Percentiles rank a stretch among this genome's conserved stretches.
Conservation (phyloP, 23 tunicate species). For the Styela plicata region DNA sequence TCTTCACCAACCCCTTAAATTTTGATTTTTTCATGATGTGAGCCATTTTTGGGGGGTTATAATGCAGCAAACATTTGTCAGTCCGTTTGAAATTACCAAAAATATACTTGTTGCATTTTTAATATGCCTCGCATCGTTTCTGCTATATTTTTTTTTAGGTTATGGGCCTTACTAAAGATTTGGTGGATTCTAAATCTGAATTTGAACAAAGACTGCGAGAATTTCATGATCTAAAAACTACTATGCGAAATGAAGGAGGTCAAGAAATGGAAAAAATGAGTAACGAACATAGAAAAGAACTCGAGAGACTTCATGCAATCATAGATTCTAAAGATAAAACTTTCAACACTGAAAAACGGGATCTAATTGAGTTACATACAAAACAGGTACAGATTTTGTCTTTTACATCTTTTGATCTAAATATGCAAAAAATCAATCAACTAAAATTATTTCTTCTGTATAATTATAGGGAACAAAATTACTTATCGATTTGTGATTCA, state of each 20-base stretch:
- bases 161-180: slow-evolving; percentile 22
- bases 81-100: too few species aligned
- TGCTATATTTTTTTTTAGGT: neutral
- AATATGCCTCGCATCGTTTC: too few species aligned
- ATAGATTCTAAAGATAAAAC: slow-evolving; percentile 30
- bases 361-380: slow-evolving; percentile 19
- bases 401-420: too few species aligned
- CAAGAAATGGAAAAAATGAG: slow-evolving; percentile 61
- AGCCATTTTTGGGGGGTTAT: too few species aligned
- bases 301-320: slow-evolving; percentile 10
- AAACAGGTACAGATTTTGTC: neutral
- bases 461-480: too few species aligned
- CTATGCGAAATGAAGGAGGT: slow-evolving; percentile 28
- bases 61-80: too few species aligned
- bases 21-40: too few species aligned
- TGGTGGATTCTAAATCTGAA: slow-evolving; percentile 66
- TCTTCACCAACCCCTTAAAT: too few species aligned
- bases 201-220: slow-evolving; percentile 66
- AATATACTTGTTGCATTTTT: too few species aligned
- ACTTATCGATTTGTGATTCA: too few species aligned
- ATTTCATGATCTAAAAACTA: slow-evolving; percentile 23
- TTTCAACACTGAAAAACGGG: slow-evolving; percentile 33
- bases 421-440: too few species aligned
- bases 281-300: slow-evolving; percentile 42
- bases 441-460: too few species aligned